Base-by-base conservation (phyloP, 2,888 invertebrate genomes). In the Lydus trimaculatus region DNA sequence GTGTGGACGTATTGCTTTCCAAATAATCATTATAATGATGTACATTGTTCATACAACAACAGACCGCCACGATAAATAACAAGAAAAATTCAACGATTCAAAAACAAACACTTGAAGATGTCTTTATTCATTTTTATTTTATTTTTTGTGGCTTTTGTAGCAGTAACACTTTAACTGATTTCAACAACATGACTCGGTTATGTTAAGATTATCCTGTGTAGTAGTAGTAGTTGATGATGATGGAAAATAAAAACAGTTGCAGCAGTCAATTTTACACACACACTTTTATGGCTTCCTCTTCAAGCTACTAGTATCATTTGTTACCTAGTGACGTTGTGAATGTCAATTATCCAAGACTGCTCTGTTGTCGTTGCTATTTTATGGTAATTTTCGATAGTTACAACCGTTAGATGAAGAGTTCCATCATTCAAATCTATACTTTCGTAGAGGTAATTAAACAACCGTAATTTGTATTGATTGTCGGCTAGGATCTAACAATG, bases 1-100 rank as follows among this genome's bases (percentile, higher is more conserved):
- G 33, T 33, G 8, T 33, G 8, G 2, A 13, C 17, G 20, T 56
- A 56, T 56, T 25, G 56, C 20, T 13, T 56, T 13, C 56, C 56
- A 56, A 56, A 56, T 56, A 13, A 56, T 56, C 56, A 56, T 56
- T 56, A 56, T 56, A 56, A 23, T 56, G 56, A 56, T 56, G 56
- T 20, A 25, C 25, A 9, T 25, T 25, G 8, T 25, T 25, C 13
- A 56, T 56, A 25, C 56, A 25, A 25, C 56, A 25, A 56, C 13
- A 23, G 25, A 56, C 56, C 56, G 56, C 23, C 56, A 56, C 23
- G 5, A 56, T 56, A 56, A 56, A 56, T 56, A 56, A 48, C 48
- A 48, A 20, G 31, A 31, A 36, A 43, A 43, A 43, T 4, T 4
- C 9, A 48, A 17, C 56, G 25, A 23, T 25, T 13, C 11, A 56